Base-by-base conservation (phyloP, 2,113 vertebrate genomes). In the Apodemus sylvaticus region DNA sequence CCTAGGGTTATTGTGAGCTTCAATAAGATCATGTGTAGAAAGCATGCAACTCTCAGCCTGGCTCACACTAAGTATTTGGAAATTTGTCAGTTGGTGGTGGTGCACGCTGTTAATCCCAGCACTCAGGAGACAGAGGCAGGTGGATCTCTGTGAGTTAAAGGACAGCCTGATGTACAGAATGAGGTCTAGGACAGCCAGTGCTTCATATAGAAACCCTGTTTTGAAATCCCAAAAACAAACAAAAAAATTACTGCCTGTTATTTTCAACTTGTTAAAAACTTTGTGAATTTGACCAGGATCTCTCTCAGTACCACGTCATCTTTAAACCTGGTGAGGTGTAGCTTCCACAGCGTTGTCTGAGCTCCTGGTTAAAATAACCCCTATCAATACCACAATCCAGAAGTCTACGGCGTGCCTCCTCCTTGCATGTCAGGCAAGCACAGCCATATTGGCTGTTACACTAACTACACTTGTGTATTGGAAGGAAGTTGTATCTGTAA, bases 221-320 rank as follows among this genome's bases (percentile, higher is more conserved):
- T 73, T 73, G n/a, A 73, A 73, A 42, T 11, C 22, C 36, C 14
- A 19, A 71, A 71, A n/a, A 20, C 17, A 73, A 71, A 73, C 17
- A 39, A 70, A 20, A 73, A 9, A 73, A 39, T 73, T 58, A 88
- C 10, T 58, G 90, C 66, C 86, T 64, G 60, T 17, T 95, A 88
- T 90, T 92, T 93, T 93, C 90, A 95, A 76, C 73, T 78, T 93
- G 86, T 45, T 51, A 77, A 86, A 88, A 55, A 73, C 74, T 45
- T 78, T 77, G 81, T 85, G 26, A 86, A 79, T 87, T 93, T 89
- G 95, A 79, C 91, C 93, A 91, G 74, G 22, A 58, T 42, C 70
- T 31, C 16, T 66, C 88, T 92, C 64, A 60, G 20, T 11, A 36
- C 10, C 9, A 16, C 66, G 79, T 86, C 93, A 48, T 92, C 86